Evolutionary conservation across 2,888 invertebrate genomes (phyloP).

Genomic region (Papilio gigon): DNA sequence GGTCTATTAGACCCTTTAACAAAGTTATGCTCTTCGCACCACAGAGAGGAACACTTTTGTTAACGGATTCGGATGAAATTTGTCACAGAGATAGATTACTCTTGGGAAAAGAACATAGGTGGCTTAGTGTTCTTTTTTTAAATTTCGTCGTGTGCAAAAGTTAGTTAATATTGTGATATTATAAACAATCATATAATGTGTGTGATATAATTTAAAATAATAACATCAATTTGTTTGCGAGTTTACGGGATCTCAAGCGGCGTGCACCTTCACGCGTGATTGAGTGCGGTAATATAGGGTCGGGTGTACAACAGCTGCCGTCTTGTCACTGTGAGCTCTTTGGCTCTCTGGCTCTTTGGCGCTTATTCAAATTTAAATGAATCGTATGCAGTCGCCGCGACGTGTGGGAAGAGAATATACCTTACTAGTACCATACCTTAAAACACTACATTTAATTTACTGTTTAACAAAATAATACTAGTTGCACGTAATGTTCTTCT

Average conservation of each 20-base stretch:
- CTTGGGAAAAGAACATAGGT: no score
- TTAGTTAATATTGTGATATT: background rate
- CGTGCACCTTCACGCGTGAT: conserved; percentile 74
- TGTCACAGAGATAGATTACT: no score
- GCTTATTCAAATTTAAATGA: conserved; percentile 71
- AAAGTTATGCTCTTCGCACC: no score
- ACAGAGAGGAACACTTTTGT: no score
- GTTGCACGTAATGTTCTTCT: no score
- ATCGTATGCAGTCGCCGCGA: conserved; percentile 44
- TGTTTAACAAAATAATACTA: no score
- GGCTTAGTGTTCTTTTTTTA: no score
- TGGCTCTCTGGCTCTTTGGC: conserved; percentile 53
- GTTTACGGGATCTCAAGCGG: conserved; percentile 53
- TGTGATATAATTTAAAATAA: conserved; percentile 43
- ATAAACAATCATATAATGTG: conserved; percentile 20
- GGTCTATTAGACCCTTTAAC: no score
- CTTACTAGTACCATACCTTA: conserved; percentile 4
- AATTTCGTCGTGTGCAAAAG: background rate
- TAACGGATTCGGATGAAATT: no score
- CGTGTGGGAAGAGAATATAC: conserved; percentile 34
- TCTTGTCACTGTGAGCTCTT: conserved; percentile 50
- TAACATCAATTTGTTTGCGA: conserved; percentile 49
- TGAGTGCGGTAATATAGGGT: conserved; percentile 71
- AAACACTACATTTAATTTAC: background rate
- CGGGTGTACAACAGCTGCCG: conserved; percentile 63